Percentiles rank a stretch among this genome's conserved stretches.
These are phyloP conservation scores for Notolepis coatsorum DNA, from an alignment of 2,797 vertebrate genomes.

Conservation along the genomic window DNA sequence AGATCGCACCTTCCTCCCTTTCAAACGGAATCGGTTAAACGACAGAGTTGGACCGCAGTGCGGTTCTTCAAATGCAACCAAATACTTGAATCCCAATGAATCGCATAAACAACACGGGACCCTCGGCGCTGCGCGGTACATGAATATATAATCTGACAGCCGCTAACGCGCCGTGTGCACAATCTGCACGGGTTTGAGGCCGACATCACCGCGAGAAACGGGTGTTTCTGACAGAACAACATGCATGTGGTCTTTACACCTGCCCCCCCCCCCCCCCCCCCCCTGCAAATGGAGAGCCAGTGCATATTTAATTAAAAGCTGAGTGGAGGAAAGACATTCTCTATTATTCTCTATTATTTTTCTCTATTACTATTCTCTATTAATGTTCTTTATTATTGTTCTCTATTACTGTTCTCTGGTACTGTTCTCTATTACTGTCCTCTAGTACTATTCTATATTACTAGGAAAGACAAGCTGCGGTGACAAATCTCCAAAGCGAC, in stretches of 20 bases:
- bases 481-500: too few relatives aligned
- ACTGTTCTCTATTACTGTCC: too few relatives aligned
- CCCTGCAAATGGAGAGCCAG: conserved; percentile 23
- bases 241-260: background rate
- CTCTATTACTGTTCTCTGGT: too few relatives aligned
- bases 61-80: background rate
- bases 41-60: background rate
- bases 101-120: conserved; percentile 14
- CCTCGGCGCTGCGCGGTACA: background rate
- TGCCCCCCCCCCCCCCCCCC: background rate
- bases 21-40: conserved; percentile 9
- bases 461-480: too few relatives aligned
- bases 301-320: conserved; percentile 60
- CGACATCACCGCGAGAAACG: background rate
- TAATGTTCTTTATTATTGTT: too few relatives aligned
- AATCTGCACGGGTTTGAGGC: background rate
- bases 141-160: conserved; percentile 24
- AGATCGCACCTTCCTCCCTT: background rate
- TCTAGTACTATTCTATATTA: too few relatives aligned
- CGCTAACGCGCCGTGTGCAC: background rate
- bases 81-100: conserved; percentile 31
- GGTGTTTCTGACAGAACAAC: background rate
- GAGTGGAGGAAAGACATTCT: conserved; percentile 22
- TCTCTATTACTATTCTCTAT: too few relatives aligned
- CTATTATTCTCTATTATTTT: too few relatives aligned